phyloP scores from a whole-genome alignment of 2,888 invertebrate species.

The Colostygia pectinataria region DNA sequence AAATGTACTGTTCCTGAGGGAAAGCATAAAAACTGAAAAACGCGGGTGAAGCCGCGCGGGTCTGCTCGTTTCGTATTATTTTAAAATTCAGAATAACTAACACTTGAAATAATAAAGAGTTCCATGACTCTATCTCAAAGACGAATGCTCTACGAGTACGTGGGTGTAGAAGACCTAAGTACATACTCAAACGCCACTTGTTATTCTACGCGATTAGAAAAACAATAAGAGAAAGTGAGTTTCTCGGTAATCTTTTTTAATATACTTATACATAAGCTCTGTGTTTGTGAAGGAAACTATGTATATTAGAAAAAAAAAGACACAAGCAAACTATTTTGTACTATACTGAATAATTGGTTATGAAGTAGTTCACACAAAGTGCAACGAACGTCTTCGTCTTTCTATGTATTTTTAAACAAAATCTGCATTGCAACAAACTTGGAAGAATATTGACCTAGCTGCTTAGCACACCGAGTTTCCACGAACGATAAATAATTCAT shows the following conservation, averaged over 20 bases:
- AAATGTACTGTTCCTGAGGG: too few relatives aligned
- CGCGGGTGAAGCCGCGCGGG: too few relatives aligned
- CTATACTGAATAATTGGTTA: not conserved
- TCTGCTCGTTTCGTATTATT: too few relatives aligned
- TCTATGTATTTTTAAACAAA: not conserved
- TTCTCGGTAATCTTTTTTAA: conserved; percentile 36
- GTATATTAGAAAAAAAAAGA: not conserved
- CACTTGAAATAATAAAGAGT: not conserved
- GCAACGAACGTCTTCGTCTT: not conserved
- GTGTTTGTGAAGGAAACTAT: not conserved
- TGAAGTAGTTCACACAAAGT: not conserved
- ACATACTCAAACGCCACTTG: not conserved
- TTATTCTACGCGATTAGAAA: conserved; percentile 43
- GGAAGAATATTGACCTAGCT: conserved; percentile 7
- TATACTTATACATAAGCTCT: conserved; percentile 42
- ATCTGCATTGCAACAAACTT: conserved; percentile 4
- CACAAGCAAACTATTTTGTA: not conserved
- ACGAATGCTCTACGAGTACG: not conserved
- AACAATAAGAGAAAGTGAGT: conserved; percentile 43
- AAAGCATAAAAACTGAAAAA: too few relatives aligned
- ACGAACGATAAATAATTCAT: conserved; percentile 48
- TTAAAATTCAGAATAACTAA: too few relatives aligned
- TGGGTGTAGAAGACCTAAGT: not conserved
- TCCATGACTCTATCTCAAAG: not conserved
- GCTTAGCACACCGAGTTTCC: conserved; percentile 2